A percentile compares a stretch with the other conserved stretches of the same genome.
Conservation (phyloP, 37 sponge, comb jelly and placozoan species). For the Agelas oroides region DNA sequence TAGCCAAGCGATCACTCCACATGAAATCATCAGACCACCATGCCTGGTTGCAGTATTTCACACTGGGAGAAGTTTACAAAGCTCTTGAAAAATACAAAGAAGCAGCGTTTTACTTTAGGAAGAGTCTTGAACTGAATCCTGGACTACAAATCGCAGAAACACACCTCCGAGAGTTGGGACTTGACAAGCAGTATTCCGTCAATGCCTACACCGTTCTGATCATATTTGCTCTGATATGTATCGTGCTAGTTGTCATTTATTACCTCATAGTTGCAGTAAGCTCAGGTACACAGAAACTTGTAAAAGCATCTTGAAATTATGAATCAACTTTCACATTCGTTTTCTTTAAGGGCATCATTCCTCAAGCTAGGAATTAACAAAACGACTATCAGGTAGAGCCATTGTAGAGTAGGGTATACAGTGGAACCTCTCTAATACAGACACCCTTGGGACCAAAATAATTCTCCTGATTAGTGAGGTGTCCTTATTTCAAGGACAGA, state of each 20-base stretch:
- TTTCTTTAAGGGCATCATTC: too few relatives aligned
- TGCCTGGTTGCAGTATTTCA: slow-evolving; percentile 89
- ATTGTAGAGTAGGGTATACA: too few relatives aligned
- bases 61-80: slow-evolving; percentile 87
- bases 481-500: too few relatives aligned
- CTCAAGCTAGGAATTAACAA: too few relatives aligned
- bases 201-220: slow-evolving; percentile 79
- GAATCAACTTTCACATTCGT: too few relatives aligned
- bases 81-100: slow-evolving; percentile 71
- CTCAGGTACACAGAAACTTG: background rate
- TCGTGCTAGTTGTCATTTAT: slow-evolving; percentile 64
- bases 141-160: slow-evolving; percentile 74
- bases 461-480: too few relatives aligned
- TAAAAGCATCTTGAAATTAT: too few relatives aligned
- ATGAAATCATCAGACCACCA: slow-evolving; percentile 67
- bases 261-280: slow-evolving; percentile 30
- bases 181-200: slow-evolving; percentile 34
- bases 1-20: slow-evolving; percentile 73
- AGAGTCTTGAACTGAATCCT: slow-evolving; percentile 78
- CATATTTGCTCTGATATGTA: slow-evolving; percentile 46
- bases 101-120: slow-evolving; percentile 73
- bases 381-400: too few relatives aligned
- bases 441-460: too few relatives aligned
- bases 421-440: too few relatives aligned
- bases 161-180: slow-evolving; percentile 73